Percentiles rank a stretch among this genome's conserved stretches.
phyloP scores from a whole-genome alignment of 2,888 invertebrate genomes.

The Drosophila borborema region DNA sequence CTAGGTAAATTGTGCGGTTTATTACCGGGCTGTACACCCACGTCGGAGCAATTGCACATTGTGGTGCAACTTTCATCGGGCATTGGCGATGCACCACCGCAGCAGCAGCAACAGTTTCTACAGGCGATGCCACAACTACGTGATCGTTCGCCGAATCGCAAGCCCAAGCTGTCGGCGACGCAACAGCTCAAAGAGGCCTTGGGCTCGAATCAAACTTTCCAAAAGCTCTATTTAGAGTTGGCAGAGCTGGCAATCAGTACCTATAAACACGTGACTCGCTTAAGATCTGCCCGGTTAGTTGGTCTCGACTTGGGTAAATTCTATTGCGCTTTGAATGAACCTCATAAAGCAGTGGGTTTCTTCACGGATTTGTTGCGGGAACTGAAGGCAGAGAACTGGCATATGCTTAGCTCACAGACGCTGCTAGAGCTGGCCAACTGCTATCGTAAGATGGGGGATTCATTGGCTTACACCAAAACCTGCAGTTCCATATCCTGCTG shows the following conservation, averaged over 20 bases:
- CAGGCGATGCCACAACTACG: conserved; percentile 82
- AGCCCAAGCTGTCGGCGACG: conserved; percentile 87
- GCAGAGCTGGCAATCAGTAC: conserved; percentile 98
- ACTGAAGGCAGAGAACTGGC: conserved; percentile 95
- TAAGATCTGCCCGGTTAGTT: conserved; percentile 93
- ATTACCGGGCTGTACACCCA: conserved; percentile 92
- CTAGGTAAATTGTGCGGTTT: conserved; percentile 96
- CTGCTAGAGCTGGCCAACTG: conserved; percentile 93
- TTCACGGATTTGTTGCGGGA: conserved; percentile 94
- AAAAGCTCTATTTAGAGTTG: conserved; percentile 95
- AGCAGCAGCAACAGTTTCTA: conserved; percentile 66
- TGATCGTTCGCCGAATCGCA: conserved; percentile 86
- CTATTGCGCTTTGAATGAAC: conserved; percentile 93
- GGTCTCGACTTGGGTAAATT: conserved; percentile 96
- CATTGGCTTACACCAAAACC: conserved; percentile 89
- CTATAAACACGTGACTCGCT: conserved; percentile 95
- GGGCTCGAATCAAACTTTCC: conserved; percentile 94
- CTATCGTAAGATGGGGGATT: conserved; percentile 92
- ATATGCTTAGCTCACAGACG: conserved; percentile 92
- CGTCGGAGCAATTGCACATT: conserved; percentile 94
- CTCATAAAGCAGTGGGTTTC: conserved; percentile 95
- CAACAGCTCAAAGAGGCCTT: conserved; percentile 95
- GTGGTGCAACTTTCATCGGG: conserved; percentile 96
- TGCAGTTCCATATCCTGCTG: conserved; percentile 93
- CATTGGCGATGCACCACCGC: conserved; percentile 91